Conservation (phyloP, 1,140 invertebrate genomes). For the Nasonia giraulti region DNA sequence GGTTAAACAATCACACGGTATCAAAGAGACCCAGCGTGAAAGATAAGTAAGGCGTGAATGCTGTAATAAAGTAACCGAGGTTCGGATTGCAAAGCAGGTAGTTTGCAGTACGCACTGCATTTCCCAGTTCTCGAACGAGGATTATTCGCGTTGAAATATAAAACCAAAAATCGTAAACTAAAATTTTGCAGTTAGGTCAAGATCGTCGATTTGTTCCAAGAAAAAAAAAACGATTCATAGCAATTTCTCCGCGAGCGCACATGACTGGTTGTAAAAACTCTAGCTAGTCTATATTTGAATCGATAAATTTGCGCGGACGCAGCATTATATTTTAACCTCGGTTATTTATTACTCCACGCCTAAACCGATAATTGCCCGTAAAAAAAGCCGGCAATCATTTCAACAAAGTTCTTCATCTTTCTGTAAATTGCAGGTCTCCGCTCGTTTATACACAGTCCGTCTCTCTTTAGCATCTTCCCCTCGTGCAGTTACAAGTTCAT, state of each 20-base stretch:
- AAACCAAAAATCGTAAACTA: neutral
- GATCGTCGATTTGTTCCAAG: neutral
- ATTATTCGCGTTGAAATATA: neutral
- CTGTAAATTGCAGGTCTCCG: conserved; percentile 22
- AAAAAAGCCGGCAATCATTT: conserved; percentile 30
- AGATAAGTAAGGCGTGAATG: neutral
- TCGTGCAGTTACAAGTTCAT: neutral
- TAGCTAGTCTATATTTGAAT: neutral
- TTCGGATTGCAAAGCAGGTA: neutral
- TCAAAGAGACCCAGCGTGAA: neutral
- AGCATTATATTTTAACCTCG: neutral
- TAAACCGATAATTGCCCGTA: conserved; percentile 18
- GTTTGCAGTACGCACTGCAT: neutral
- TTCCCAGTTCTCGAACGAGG: neutral
- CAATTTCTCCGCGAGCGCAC: neutral
- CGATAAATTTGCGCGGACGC: neutral
- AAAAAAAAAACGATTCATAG: neutral
- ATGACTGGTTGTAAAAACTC: neutral
- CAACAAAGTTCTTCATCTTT: conserved; percentile 29
- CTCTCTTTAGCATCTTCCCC: neutral
- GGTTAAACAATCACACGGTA: neutral
- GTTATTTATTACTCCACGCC: neutral
- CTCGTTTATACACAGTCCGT: neutral
- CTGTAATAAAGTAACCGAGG: neutral
- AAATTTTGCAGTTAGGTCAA: neutral